Conservation (phyloP, 2,113 vertebrate species). For the Cynoglossus semilaevis region DNA sequence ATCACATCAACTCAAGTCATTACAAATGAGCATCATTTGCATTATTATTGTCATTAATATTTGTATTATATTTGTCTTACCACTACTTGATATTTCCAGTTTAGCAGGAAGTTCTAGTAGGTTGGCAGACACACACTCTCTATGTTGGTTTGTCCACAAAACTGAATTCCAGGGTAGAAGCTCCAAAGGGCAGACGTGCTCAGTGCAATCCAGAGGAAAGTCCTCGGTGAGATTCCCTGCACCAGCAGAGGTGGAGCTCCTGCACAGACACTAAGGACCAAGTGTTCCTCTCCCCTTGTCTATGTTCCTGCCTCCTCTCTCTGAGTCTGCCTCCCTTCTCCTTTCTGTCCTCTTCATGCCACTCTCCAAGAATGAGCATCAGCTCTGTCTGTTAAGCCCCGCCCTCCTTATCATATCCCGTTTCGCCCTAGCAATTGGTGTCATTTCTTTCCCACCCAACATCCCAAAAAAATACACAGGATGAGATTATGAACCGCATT, state of each 20-base stretch:
- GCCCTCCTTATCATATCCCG: background rate
- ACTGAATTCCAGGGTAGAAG: slow-evolving; percentile 27
- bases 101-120: slow-evolving; percentile 24
- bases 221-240: slow-evolving; percentile 49
- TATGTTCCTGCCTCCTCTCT: slow-evolving; percentile 27
- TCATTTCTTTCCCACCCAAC: slow-evolving; percentile 16
- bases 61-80: slow-evolving; percentile 34
- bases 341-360: slow-evolving; percentile 12
- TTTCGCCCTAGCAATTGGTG: slow-evolving; percentile 4
- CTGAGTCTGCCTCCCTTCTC: slow-evolving; percentile 17
- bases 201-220: slow-evolving; percentile 45
- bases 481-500: slow-evolving; percentile 32
- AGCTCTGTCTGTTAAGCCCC: background rate
- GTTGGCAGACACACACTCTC: slow-evolving; percentile 32
- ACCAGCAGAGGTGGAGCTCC: slow-evolving; percentile 49
- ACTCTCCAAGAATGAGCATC: slow-evolving; percentile 25
- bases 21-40: too few relatives aligned
- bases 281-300: slow-evolving; percentile 48
- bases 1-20: too few relatives aligned
- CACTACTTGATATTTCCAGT: slow-evolving; percentile 34
- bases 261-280: slow-evolving; percentile 25
- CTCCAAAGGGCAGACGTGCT: slow-evolving; percentile 8
- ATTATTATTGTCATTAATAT: too few relatives aligned
- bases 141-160: slow-evolving; percentile 21
- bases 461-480: slow-evolving; percentile 27